Conservation (phyloP, 2,888 invertebrate species). For the Andrena trimmerana region DNA sequence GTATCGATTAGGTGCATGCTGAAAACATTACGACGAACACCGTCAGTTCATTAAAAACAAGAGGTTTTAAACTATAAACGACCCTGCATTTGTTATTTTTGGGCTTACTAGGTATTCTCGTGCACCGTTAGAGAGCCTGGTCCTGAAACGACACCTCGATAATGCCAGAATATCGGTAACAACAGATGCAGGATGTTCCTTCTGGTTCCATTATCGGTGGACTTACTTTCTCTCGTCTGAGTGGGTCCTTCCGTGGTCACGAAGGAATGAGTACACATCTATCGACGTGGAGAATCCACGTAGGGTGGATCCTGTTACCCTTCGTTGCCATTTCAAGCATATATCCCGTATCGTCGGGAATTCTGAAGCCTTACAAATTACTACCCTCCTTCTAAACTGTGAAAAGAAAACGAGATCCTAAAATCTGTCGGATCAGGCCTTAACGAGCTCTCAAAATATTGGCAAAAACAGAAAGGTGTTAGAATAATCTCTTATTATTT, state of each 20-base stretch:
- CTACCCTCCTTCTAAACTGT: constrained; percentile 11
- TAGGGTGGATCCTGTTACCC: constrained; percentile 27
- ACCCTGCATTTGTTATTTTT: constrained; percentile 74
- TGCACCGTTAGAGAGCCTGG: constrained; percentile 64
- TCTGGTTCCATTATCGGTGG: constrained; percentile 76
- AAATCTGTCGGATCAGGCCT: too few relatives aligned
- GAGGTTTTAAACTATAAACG: constrained; percentile 62
- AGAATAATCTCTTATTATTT: neutral
- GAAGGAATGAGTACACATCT: constrained; percentile 64
- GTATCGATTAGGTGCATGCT: neutral
- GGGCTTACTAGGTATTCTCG: constrained; percentile 64
- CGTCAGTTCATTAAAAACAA: constrained; percentile 58
- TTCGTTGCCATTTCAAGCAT: constrained; percentile 10
- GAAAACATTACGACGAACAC: constrained; percentile 4
- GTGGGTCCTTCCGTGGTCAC: constrained; percentile 71
- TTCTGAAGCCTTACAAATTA: constrained; percentile 10
- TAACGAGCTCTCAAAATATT: too few relatives aligned
- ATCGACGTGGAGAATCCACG: constrained; percentile 11
- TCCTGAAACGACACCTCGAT: constrained; percentile 62
- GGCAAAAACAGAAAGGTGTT: neutral
- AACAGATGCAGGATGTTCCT: constrained; percentile 60
- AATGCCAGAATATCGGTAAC: constrained; percentile 48
- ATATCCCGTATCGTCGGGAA: constrained; percentile 12
- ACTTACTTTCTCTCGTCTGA: constrained; percentile 77
- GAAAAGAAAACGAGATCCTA: too few relatives aligned